Conservation (phyloP, 2,113 vertebrate species). For the Phainopepla nitens region DNA sequence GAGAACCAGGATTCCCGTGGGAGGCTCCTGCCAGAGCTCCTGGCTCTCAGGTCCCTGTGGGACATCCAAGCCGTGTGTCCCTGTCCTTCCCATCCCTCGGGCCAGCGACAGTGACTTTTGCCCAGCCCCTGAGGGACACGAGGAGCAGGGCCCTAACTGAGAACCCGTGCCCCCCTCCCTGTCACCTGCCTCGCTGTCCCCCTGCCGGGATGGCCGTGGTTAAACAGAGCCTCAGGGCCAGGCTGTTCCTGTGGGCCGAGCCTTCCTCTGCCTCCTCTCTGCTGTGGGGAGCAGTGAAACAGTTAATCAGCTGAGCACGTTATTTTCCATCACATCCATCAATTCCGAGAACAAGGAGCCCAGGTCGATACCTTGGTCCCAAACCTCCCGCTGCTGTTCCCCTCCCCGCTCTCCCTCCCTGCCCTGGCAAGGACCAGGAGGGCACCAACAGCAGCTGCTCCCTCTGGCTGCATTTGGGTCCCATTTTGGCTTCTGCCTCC, state of each 20-base stretch:
- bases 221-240: accelerated
- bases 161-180: accelerated
- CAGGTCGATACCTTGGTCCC: not conserved
- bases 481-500: not conserved
- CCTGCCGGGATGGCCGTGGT: not conserved
- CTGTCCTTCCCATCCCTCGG: accelerated
- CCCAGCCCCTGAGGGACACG: accelerated
- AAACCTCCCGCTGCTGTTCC: accelerated
- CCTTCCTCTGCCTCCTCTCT: not conserved
- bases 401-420: not conserved
- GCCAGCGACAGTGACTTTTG: accelerated
- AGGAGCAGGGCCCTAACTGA: not conserved
- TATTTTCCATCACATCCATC: not conserved
- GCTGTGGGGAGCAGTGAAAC: not conserved
- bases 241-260: accelerated
- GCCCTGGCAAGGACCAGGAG: accelerated
- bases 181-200: too few species aligned
- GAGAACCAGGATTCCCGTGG: accelerated
- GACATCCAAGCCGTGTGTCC: not conserved
- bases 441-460: accelerated
- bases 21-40: not conserved
- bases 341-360: not conserved
- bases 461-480: accelerated
- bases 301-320: not conserved
- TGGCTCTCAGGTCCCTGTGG: accelerated